phyloP scores from a whole-genome alignment of 2,888 invertebrate species.

The Drosophila prolongata region DNA sequence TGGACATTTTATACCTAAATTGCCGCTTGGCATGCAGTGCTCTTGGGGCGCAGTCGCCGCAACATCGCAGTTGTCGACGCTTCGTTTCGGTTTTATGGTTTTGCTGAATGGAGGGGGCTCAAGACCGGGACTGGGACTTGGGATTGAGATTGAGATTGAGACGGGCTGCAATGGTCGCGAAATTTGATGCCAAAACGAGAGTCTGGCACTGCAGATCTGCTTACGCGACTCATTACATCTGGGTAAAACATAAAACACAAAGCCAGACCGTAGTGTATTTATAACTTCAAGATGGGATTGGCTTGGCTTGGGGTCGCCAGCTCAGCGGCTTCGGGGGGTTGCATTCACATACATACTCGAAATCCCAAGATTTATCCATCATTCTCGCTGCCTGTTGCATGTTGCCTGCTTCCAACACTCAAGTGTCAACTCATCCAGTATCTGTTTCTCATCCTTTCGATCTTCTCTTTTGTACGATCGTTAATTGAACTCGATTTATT shows the following conservation, averaged over 20 bases:
- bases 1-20: constrained; percentile 79
- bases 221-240: constrained; percentile 61
- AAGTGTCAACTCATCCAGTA: constrained; percentile 43
- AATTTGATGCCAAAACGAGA: constrained; percentile 66
- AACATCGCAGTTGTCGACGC: constrained; percentile 31
- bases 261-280: constrained; percentile 35
- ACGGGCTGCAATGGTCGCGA: constrained; percentile 53
- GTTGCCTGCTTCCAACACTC: constrained; percentile 25
- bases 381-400: constrained; percentile 26
- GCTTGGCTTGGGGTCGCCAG: constrained; percentile 62
- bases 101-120: constrained; percentile 61
- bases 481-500: constrained; percentile 59
- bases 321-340: constrained; percentile 45
- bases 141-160: constrained; percentile 6
- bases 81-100: constrained; percentile 77
- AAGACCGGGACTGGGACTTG: constrained; percentile 19
- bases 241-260: constrained; percentile 5
- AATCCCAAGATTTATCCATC: constrained; percentile 16
- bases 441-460: constrained; percentile 25
- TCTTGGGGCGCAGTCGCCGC: constrained; percentile 50
- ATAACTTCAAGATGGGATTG: constrained; percentile 24
- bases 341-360: constrained; percentile 38
- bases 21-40: constrained; percentile 72
- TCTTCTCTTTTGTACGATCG: constrained; percentile 27
- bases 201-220: constrained; percentile 28